These are phyloP conservation scores for Aplochiton taeniatus DNA, from an alignment of 2,797 vertebrate genomes.

Conservation along the genomic window DNA sequence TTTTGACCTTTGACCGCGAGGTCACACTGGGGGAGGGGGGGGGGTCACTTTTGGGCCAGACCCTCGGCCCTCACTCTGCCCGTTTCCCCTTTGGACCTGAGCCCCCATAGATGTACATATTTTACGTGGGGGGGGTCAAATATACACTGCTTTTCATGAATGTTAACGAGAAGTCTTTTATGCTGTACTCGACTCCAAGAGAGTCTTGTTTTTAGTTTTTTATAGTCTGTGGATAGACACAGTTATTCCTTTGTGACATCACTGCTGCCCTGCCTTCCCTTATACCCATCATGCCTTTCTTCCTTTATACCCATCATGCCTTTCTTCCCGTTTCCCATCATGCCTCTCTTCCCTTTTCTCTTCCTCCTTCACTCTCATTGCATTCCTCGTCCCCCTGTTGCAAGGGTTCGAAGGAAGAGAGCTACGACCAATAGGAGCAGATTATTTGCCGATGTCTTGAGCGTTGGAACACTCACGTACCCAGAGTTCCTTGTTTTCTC, in stretches of 20 bases:
- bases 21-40: background rate
- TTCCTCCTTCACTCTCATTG: background rate
- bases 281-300: background rate
- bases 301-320: background rate
- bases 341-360: no score
- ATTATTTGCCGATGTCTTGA: no score
- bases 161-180: conserved; percentile 39
- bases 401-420: background rate
- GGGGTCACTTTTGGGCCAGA: background rate
- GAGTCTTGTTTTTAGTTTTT: conserved; percentile 22
- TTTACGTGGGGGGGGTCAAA: conserved; percentile 8
- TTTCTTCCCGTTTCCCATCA: background rate
- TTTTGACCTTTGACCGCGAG: conserved; percentile 48
- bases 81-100: background rate
- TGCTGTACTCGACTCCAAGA: conserved; percentile 27
- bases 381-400: no score
- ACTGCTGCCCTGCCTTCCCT: background rate
- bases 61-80: background rate
- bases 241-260: conserved; percentile 9
- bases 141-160: conserved; percentile 21
- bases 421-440: background rate
- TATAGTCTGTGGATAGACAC: conserved; percentile 19
- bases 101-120: conserved; percentile 25
- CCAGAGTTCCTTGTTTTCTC: no score
- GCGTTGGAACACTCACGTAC: no score